These are phyloP conservation scores for Ruditapes philippinarum DNA, from an alignment of 1,140 invertebrate genomes.

Conservation along the genomic window DNA sequence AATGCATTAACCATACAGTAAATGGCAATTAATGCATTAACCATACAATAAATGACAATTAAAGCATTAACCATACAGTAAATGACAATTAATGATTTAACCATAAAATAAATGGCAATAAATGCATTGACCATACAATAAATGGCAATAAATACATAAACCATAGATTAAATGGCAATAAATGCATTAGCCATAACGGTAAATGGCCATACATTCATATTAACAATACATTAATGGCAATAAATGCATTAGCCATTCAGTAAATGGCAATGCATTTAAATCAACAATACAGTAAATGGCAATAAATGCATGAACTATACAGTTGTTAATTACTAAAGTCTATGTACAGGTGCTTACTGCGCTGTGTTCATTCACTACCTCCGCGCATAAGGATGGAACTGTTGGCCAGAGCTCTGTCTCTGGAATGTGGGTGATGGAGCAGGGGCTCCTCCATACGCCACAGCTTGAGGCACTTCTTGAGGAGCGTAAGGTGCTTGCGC, in stretches of 20 bases:
- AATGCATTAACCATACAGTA: too few species aligned
- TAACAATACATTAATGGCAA: too few species aligned
- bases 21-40: too few species aligned
- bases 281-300: not conserved
- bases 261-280: too few species aligned
- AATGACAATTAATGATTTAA: too few species aligned
- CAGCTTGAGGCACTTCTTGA: conserved; percentile 28
- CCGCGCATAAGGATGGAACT: conserved; percentile 57
- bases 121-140: too few species aligned
- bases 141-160: not conserved
- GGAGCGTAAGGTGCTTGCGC: conserved; percentile 29
- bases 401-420: conserved; percentile 56
- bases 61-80: too few species aligned
- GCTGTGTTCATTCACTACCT: conserved; percentile 29
- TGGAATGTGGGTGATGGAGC: conserved; percentile 54
- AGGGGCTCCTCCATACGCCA: conserved; percentile 52
- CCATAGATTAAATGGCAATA: not conserved
- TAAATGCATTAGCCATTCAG: too few species aligned
- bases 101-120: too few species aligned
- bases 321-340: not conserved
- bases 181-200: too few species aligned
- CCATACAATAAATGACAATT: too few species aligned
- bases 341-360: not conserved
- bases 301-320: not conserved
- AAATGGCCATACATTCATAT: too few species aligned